Conservation (phyloP, 30 jellyfish, hydroid and myxozoan species). For the Aurelia aurita complex sp. Pacific region DNA sequence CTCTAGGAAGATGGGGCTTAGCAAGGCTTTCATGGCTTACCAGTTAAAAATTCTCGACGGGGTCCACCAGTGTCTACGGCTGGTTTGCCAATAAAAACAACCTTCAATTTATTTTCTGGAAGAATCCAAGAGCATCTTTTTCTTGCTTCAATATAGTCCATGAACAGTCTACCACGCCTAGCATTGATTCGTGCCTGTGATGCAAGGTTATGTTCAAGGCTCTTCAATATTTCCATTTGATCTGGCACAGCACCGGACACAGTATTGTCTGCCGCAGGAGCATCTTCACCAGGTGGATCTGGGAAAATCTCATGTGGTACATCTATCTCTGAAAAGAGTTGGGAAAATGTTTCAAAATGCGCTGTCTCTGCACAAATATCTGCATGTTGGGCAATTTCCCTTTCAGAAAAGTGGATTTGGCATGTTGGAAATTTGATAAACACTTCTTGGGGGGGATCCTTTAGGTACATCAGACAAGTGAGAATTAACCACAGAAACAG, state of each 20-base stretch:
- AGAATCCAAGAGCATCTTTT: conserved; percentile 18
- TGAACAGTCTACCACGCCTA: conserved; percentile 17
- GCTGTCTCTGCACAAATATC: no score
- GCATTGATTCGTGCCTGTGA: conserved; percentile 24
- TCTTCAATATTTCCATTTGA: conserved; percentile 2
- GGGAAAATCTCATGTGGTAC: no score
- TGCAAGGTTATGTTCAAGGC: conserved; percentile 14
- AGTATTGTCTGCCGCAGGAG: neutral
- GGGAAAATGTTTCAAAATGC: no score
- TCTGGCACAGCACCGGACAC: conserved; percentile 10
- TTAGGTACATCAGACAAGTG: no score
- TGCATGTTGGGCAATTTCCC: no score
- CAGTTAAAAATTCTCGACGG: conserved; percentile 24
- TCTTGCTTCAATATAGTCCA: conserved; percentile 21
- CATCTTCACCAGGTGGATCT: no score
- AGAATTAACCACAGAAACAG: no score
- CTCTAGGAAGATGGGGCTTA: no score
- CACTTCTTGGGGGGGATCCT: no score
- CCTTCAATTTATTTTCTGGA: conserved; percentile 14
- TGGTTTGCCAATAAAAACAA: conserved; percentile 31
- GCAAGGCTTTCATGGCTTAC: conserved; percentile 11
- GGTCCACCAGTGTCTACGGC: conserved; percentile 39
- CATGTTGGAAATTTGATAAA: no score
- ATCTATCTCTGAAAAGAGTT: no score
- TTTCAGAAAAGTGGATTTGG: no score